Evolutionary conservation across 2,113 vertebrate species (phyloP), one percentile per base, ranked within the genome.

Genomic region (Psammodynastes pulverulentus): DNA sequence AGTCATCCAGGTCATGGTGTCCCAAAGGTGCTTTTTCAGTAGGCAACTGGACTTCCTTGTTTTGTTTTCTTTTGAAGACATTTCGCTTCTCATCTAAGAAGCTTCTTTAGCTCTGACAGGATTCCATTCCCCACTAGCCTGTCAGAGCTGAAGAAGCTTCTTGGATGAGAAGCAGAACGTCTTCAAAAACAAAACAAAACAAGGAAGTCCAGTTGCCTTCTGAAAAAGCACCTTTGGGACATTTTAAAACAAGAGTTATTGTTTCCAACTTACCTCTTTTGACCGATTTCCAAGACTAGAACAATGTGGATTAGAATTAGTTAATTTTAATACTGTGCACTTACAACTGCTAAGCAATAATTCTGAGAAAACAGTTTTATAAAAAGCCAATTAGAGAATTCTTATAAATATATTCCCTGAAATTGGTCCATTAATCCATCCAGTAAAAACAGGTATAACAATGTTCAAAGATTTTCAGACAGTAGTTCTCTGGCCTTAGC

Each of bases 391-490:
- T 45, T 85, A 29, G 23, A 21, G 34, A 84, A 43, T 84, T 51
- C 19, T 88, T 89, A n/a, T n/a, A 45, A 46, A 29, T 29, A 56
- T 26, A 5, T 6, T 43, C 34, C 17, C 34, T 43, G 17, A 43
- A 79, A 79, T 79, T 43, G 17, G 34, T 79, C 34, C 34, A 43
- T 19, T 79, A 79, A 21, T 79, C 7, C 72, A 43, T 43, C n/a
- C 72, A 79, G 34, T 79, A 43, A 79, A 79, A 43, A 21, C 72
- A 79, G 67, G 67, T 34, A 72, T 39, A 79, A 39, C 17, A 21
- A 43, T 79, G 17, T 56, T 84, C 90, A 94, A 93, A 93, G 93
- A 48, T 91, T 48, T 87, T 79, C 21, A 39, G 72, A 88, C 91
- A 91, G 72, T 90, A 72, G n/a, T 29, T 6, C 84, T 0, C 23